These are phyloP conservation scores for Rotaria sp. DNA, from an alignment of 2,888 invertebrate genomes.

Conservation along the genomic window DNA sequence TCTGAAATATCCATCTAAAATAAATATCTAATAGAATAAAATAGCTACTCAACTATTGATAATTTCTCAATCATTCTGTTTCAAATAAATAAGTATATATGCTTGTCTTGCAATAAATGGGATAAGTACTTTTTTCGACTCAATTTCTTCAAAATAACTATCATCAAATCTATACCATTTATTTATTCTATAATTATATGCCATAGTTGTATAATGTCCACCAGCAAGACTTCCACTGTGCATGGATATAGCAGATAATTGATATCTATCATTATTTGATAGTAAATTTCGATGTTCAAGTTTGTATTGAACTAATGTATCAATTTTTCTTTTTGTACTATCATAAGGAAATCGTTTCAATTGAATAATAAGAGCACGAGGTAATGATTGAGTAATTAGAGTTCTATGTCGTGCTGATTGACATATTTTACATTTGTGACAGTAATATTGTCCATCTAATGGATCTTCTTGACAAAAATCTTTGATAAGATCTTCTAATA, in stretches of 20 bases:
- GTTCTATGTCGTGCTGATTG: not conserved
- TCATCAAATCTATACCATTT: slow-evolving; percentile 3
- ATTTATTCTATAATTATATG: not conserved
- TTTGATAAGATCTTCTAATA: not conserved
- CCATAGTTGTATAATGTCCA: slow-evolving; percentile 35
- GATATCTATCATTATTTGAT: slow-evolving; percentile 29
- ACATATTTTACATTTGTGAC: not conserved
- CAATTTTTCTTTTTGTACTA: slow-evolving; percentile 21
- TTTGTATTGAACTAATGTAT: slow-evolving; percentile 33
- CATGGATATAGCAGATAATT: slow-evolving; percentile 37
- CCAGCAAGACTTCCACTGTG: slow-evolving; percentile 38
- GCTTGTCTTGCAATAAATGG: not conserved
- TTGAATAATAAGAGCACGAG: slow-evolving; percentile 39
- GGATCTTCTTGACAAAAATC: not conserved
- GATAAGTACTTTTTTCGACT: not conserved
- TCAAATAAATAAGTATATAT: not conserved
- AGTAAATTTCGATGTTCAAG: slow-evolving; percentile 25
- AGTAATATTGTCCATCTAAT: not conserved
- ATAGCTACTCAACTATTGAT: not conserved
- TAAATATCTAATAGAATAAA: not conserved
- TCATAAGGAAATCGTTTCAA: slow-evolving; percentile 39
- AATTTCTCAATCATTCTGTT: not conserved
- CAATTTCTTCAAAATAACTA: not conserved
- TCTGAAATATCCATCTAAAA: not conserved
- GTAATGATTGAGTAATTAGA: not conserved